Evolutionary conservation across 2,797 vertebrate species (phyloP).

Genomic region (Prionace glauca): DNA sequence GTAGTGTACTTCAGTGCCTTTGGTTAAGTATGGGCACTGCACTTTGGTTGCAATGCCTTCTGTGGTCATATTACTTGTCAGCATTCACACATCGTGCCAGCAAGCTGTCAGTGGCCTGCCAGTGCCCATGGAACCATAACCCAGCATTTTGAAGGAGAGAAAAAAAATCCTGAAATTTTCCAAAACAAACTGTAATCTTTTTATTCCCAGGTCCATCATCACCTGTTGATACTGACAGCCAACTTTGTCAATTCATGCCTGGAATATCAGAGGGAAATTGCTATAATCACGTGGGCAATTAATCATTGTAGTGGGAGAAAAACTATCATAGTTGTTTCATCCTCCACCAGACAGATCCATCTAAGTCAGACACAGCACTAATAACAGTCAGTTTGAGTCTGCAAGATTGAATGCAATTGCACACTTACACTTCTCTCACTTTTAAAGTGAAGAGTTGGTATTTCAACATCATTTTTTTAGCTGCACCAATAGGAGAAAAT

Average conservation of each 20-base stretch:
- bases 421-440: background rate
- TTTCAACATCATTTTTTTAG: background rate
- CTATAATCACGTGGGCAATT: background rate
- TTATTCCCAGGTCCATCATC: background rate
- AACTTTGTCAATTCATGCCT: background rate
- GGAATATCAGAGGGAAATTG: constrained; percentile 2
- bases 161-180: background rate
- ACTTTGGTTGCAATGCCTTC: background rate
- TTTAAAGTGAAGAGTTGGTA: background rate
- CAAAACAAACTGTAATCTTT: background rate
- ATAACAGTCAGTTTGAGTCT: background rate
- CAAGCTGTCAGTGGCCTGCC: background rate
- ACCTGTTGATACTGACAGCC: background rate
- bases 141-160: background rate
- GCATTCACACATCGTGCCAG: background rate
- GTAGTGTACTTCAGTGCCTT: background rate
- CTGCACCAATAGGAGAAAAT: background rate
- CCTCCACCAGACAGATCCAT: background rate
- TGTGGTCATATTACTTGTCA: background rate
- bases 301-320: background rate
- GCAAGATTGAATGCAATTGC: background rate
- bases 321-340: background rate
- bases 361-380: background rate
- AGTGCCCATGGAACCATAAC: background rate
- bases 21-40: background rate